Evolutionary conservation across 2,113 vertebrate genomes (phyloP).

Genomic region (Aphyosemion australe): DNA sequence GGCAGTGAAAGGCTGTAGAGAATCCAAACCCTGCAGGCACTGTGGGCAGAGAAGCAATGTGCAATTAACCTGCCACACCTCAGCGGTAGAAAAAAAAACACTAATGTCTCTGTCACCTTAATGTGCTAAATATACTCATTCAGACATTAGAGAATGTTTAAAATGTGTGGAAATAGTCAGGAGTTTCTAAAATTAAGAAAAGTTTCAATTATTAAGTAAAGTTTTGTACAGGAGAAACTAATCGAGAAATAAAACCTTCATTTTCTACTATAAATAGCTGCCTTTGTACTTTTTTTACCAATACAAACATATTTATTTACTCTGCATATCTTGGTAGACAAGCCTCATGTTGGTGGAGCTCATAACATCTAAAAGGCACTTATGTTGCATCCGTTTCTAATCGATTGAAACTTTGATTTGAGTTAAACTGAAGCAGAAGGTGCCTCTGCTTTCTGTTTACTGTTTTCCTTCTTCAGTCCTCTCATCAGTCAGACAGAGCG

Average conservation of each 20-base stretch:
- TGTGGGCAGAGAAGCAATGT: constrained; percentile 26
- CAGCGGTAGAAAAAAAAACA: constrained; percentile 17
- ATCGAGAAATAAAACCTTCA: background rate
- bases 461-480: constrained; percentile 30
- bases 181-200: background rate
- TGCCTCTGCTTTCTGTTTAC: constrained; percentile 1
- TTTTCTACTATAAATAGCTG: too few relatives aligned
- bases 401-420: constrained; percentile 16
- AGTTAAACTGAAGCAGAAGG: constrained; percentile 24
- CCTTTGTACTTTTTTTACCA: too few relatives aligned
- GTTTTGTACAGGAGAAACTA: background rate
- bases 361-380: too few relatives aligned
- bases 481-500: constrained; percentile 18
- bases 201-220: too few relatives aligned
- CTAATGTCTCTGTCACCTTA: constrained; percentile 19
- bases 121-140: constrained; percentile 5
- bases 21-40: constrained; percentile 20
- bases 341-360: too few relatives aligned
- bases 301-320: too few relatives aligned
- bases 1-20: constrained; percentile 12
- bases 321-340: too few relatives aligned
- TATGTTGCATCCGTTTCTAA: background rate
- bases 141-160: too few relatives aligned
- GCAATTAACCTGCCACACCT: constrained; percentile 45
- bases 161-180: background rate